Percentiles rank a stretch among this genome's conserved stretches.
Conservation (phyloP, 2,888 invertebrate species). For the Conchocele bisecta region DNA sequence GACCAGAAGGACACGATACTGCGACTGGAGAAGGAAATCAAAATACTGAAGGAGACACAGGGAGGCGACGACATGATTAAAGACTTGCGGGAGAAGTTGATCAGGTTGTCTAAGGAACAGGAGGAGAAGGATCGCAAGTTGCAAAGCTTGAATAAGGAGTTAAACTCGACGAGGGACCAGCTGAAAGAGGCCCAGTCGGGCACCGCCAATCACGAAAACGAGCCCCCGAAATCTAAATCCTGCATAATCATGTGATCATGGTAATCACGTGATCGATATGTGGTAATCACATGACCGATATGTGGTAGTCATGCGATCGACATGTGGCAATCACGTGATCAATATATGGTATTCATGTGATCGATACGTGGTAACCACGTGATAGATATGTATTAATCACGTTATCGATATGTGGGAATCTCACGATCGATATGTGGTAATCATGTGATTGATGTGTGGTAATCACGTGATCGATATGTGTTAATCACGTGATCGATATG, state of each 20-base stretch:
- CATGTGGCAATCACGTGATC: too few relatives aligned
- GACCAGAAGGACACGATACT: conserved; percentile 52
- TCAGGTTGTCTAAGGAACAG: conserved; percentile 62
- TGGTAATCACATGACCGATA: too few relatives aligned
- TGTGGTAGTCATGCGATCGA: too few relatives aligned
- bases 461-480: too few relatives aligned
- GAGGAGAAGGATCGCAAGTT: conserved; percentile 67
- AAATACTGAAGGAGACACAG: conserved; percentile 54
- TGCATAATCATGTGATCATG: conserved; percentile 60
- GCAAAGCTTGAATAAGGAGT: conserved; percentile 58
- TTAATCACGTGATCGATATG: too few relatives aligned
- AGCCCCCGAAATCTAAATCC: conserved; percentile 50
- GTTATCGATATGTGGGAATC: too few relatives aligned
- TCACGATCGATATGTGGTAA: too few relatives aligned
- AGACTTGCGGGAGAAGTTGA: conserved; percentile 64
- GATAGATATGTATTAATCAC: too few relatives aligned
- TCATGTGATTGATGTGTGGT: too few relatives aligned
- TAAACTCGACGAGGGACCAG: conserved; percentile 58
- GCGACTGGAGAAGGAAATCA: conserved; percentile 55
- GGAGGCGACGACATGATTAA: conserved; percentile 58
- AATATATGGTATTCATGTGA: too few relatives aligned
- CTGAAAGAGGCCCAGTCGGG: conserved; percentile 51
- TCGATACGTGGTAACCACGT: too few relatives aligned
- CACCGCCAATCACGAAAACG: conserved; percentile 23
- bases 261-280: too few relatives aligned